A percentile compares a stretch with the other conserved stretches of the same genome.
phyloP scores from a whole-genome alignment of 2,888 invertebrate genomes.

The Meiosimyza platycephala region DNA sequence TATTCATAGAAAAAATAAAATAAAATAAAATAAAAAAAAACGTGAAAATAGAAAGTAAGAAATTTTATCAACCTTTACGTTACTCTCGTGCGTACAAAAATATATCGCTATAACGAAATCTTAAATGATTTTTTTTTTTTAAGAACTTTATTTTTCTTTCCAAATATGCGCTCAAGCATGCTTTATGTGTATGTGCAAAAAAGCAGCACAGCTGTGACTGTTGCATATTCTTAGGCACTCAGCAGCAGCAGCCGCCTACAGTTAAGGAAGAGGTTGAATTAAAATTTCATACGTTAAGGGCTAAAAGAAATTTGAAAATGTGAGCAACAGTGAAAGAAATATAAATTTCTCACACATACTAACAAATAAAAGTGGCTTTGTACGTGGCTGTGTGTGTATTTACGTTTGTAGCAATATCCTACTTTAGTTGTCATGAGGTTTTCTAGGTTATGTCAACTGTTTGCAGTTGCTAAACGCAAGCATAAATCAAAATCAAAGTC shows the following conservation, averaged over 20 bases:
- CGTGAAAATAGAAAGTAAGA: neutral
- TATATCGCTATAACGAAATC: too few relatives aligned
- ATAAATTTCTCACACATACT: neutral
- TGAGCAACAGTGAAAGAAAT: too few relatives aligned
- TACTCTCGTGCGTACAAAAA: too few relatives aligned
- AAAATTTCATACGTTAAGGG: too few relatives aligned
- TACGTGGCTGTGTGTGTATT: neutral
- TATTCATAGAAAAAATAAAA: constrained; percentile 56
- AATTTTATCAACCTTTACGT: too few relatives aligned
- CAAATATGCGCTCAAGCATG: too few relatives aligned
- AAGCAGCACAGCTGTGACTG: neutral
- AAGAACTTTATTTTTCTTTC: neutral
- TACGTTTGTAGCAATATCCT: constrained; percentile 2
- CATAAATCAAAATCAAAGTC: constrained; percentile 28
- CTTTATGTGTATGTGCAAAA: neutral
- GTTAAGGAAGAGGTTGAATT: too few relatives aligned
- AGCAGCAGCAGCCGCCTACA: neutral
- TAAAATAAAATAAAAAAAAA: neutral
- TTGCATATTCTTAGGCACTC: neutral
- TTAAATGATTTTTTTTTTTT: neutral
- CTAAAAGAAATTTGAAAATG: too few relatives aligned
- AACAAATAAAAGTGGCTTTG: neutral
- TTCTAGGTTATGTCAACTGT: constrained; percentile 31
- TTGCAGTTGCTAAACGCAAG: neutral
- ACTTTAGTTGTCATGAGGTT: neutral